Conservation (phyloP, 2,888 invertebrate genomes). For the Melieria crassipennis region DNA sequence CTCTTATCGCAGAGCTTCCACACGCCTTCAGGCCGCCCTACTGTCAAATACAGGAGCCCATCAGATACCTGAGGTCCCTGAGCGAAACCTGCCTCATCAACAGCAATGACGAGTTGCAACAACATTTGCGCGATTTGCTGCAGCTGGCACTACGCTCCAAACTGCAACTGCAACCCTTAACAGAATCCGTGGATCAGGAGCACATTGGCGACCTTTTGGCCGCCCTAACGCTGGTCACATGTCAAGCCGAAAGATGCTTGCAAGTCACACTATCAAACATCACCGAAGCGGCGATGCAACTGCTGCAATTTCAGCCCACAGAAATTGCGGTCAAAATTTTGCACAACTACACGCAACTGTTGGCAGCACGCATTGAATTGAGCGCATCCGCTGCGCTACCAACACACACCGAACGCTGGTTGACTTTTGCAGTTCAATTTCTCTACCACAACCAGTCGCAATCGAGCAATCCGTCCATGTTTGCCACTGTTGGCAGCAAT, state of each 20-base stretch:
- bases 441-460: conserved; percentile 34
- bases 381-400: conserved; percentile 5
- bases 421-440: conserved; percentile 51
- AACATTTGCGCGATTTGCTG: conserved; percentile 41
- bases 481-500: not conserved
- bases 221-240: conserved; percentile 3
- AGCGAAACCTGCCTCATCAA: conserved; percentile 48
- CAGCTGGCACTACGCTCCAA: conserved; percentile 43
- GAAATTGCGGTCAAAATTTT: conserved; percentile 43
- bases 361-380: conserved; percentile 37
- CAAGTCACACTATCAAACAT: conserved; percentile 3
- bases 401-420: conserved; percentile 45
- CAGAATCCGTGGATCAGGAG: conserved; percentile 31
- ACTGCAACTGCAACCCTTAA: conserved; percentile 46
- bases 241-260: conserved; percentile 1
- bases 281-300: not conserved
- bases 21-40: conserved; percentile 49
- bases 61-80: conserved; percentile 52
- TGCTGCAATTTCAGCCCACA: not conserved
- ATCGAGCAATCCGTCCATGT: conserved; percentile 4
- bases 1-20: conserved; percentile 51
- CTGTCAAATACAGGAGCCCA: conserved; percentile 54
- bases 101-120: conserved; percentile 43
- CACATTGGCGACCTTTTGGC: conserved; percentile 11
- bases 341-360: conserved; percentile 51